Conservation (phyloP, 2,113 vertebrate species). For the Chelonoidis abingdonii region DNA sequence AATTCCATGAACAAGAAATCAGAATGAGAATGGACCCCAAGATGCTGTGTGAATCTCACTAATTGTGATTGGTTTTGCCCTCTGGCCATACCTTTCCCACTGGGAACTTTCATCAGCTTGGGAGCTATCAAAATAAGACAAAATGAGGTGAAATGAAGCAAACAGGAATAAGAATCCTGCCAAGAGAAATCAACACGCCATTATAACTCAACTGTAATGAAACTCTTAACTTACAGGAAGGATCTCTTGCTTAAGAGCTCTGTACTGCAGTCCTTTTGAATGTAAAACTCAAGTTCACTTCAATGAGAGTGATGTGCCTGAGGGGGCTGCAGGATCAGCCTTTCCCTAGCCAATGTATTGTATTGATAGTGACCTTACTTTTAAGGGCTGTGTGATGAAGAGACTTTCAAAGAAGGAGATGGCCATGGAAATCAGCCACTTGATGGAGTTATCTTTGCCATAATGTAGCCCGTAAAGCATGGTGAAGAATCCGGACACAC, state of each 20-base stretch:
- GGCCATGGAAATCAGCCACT: conserved; percentile 93
- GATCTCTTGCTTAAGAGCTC: not conserved
- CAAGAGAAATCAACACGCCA: not conserved
- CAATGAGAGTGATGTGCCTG: not conserved
- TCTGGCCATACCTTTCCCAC: not conserved
- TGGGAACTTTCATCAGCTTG: not conserved
- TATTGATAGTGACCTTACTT: conserved; percentile 80
- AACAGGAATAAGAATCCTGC: not conserved
- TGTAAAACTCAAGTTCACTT: not conserved
- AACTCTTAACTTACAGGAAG: not conserved
- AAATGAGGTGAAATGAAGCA: not conserved
- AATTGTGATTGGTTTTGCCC: not conserved
- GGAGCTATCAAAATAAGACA: not conserved
- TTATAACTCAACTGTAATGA: not conserved
- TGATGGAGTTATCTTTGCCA: conserved; percentile 89
- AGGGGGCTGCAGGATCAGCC: not conserved
- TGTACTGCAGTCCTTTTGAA: not conserved
- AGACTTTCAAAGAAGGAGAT: conserved; percentile 95
- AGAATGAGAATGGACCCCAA: not conserved
- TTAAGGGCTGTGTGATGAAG: conserved; percentile 94
- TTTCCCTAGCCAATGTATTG: not conserved
- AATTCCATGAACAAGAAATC: not conserved
- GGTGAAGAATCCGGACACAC: conserved; percentile 91
- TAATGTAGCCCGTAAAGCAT: conserved; percentile 95
- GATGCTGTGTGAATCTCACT: not conserved